Base-by-base conservation (phyloP, 1,140 invertebrate genomes). In the Coelopa frigida region DNA sequence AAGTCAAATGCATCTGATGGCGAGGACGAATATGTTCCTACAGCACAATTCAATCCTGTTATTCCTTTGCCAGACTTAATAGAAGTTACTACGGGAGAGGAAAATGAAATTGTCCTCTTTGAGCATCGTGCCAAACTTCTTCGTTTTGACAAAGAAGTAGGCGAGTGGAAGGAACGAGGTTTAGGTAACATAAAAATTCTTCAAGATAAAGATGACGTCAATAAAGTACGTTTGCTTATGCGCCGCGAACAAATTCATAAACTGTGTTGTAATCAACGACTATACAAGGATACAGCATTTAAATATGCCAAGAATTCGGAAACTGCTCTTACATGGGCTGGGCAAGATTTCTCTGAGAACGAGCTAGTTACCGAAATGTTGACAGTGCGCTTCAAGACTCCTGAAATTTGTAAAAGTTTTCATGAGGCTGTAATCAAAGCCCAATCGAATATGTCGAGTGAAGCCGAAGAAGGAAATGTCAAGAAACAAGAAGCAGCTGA, bases 131-230 rank as follows among this genome's bases (percentile, higher is more conserved):
- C 81, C 0, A 87, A 83, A 58, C 59, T 93, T 5, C 78, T 83
- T 54, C 75, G 85, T 17, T 88, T 77, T 58, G 78, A 80, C 62
- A 59, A 58, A 46, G 55, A 55, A 4, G 57, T 73, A 5, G 68
- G 67, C 31, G 58, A 58, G 32, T 94, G 89, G 89, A 93, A 94
- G 60, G 89, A 94, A 58, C 74, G 87, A 23, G 90, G 89, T 1
- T 68, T 87, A 29, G 89, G 89, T 11, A 80, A 83, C 50, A 81
- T 89, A 15, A 86, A 87, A 57, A 67, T 89, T 7, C 78, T 87
- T 48, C 67, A 70, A n/a, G 54, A 73, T 43, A 74, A 74, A 50
- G 53, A 70, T 1, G 75, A 77, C 46, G 75, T 65, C 2, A 77
- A 78, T 31, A 80, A 81, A 59, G 68, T 84, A 12, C 74, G 85